Base-by-base conservation (phyloP, 1,140 invertebrate genomes). In the Drosophila bocqueti region DNA sequence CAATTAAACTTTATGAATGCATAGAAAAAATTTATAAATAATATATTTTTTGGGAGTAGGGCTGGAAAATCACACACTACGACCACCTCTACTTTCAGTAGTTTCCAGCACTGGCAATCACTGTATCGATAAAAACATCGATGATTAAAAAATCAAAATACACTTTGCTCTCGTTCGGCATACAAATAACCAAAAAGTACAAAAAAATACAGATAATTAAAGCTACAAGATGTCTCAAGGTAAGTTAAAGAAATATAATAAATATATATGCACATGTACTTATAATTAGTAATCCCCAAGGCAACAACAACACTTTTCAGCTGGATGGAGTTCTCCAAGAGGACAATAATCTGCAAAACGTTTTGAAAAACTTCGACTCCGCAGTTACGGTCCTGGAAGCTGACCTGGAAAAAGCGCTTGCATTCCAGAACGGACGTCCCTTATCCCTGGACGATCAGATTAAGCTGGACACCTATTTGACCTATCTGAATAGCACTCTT, bases 381-480 rank as follows among this genome's bases (percentile, higher is more conserved):
- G 49, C 31, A 16, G 63, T 85, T 11, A 62, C 74, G 10, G 40
- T 55, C 4, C 43, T 85, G 45, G 82, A 85, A 57, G 47, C 61
- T 1, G 75, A 85, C 15, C 8, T 86, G 18, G 40, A 79, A 21
- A 60, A 45, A 21, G 62, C 73, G 15, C 43, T 78, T 2, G 15
- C 34, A 18, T 8, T 50, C 0, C 59, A 60, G 11, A 43, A 45
- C 24, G 36, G 10, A 11, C 36, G 10, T 18, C 9, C 42, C 13
- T 26, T 84, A 24, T 38, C 10, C 6, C 31, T 34, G 11, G 61
- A 82, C 13, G 82, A 82, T 15, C 68, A 75, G n/a, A 86, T 85
- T 7, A 82, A 86, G 52, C 50, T 86, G 4, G 83, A 85, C 7
- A 85, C 58, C 9, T 85, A 79, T 24, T 36, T 86, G n/a, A 45